Evolutionary conservation across 2,888 invertebrate genomes (phyloP).

Genomic region (Embidobia sp.): DNA sequence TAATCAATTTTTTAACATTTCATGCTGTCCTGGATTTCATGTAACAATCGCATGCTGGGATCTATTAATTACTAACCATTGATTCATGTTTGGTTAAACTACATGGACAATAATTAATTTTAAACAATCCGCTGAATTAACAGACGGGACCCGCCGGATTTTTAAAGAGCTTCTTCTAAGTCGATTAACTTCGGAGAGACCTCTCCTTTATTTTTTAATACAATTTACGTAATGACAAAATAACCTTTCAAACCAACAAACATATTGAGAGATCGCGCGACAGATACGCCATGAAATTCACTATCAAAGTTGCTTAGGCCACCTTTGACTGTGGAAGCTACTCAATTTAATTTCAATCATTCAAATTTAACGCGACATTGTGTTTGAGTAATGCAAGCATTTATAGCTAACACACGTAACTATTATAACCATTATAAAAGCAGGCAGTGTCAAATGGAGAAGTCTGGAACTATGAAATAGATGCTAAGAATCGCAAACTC

Average conservation of each 20-base stretch:
- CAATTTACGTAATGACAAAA: constrained; percentile 76
- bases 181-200: constrained; percentile 76
- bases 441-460: constrained; percentile 41
- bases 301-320: constrained; percentile 82
- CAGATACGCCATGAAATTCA: constrained; percentile 82
- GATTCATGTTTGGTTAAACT: too few species aligned
- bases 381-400: constrained; percentile 34
- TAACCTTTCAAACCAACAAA: constrained; percentile 64
- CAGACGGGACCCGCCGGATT: constrained; percentile 96
- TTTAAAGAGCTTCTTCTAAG: constrained; percentile 97
- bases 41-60: constrained; percentile 29
- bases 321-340: constrained; percentile 76
- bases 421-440: constrained; percentile 30
- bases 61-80: neutral
- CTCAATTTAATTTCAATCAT: constrained; percentile 9
- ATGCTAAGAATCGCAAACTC: constrained; percentile 83
- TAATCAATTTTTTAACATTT: constrained; percentile 65
- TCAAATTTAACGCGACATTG: constrained; percentile 7
- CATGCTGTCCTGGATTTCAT: constrained; percentile 69
- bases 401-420: constrained; percentile 12
- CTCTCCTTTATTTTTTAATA: constrained; percentile 79
- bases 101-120: constrained; percentile 21
- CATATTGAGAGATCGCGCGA: constrained; percentile 57
- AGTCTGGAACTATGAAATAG: constrained; percentile 77
- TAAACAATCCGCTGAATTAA: constrained; percentile 17